These are phyloP conservation scores for Thunnus thynnus DNA, from an alignment of 2,113 vertebrate species.

Conservation along the genomic window DNA sequence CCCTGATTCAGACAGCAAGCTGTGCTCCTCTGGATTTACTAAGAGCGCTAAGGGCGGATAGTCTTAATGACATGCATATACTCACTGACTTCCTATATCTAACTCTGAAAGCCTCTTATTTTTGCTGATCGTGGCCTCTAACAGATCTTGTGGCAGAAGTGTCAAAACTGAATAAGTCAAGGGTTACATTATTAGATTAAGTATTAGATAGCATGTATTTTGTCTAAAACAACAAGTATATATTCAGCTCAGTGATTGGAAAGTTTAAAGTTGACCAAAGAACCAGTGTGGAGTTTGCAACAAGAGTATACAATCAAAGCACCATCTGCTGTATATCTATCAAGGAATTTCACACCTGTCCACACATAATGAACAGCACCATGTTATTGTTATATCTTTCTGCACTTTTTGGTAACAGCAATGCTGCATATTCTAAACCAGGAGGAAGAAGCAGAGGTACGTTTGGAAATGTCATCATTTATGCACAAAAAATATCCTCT, in stretches of 20 bases:
- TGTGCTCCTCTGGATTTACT: conserved; percentile 62
- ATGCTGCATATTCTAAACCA: too few relatives aligned
- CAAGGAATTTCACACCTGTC: not conserved
- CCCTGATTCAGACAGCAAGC: conserved; percentile 61
- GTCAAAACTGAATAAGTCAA: not conserved
- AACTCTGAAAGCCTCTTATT: conserved; percentile 65
- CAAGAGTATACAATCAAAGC: conserved; percentile 7
- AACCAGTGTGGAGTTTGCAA: not conserved
- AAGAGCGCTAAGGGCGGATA: conserved; percentile 44
- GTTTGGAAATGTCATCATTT: not conserved
- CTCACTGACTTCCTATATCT: conserved; percentile 38
- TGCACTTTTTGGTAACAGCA: not conserved
- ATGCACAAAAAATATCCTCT: not conserved
- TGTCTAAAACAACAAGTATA: not conserved
- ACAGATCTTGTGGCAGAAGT: conserved; percentile 16
- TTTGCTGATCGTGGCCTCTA: conserved; percentile 12
- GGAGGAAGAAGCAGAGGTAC: not conserved
- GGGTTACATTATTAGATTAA: conserved; percentile 13
- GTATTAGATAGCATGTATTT: not conserved
- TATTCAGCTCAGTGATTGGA: not conserved
- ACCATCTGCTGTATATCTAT: conserved; percentile 30
- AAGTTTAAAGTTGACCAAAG: not conserved
- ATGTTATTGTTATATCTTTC: not conserved
- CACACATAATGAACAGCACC: not conserved
- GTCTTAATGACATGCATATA: conserved; percentile 59